Base-by-base conservation (phyloP, 2,797 vertebrate species). In the Sandelia bainsii region DNA sequence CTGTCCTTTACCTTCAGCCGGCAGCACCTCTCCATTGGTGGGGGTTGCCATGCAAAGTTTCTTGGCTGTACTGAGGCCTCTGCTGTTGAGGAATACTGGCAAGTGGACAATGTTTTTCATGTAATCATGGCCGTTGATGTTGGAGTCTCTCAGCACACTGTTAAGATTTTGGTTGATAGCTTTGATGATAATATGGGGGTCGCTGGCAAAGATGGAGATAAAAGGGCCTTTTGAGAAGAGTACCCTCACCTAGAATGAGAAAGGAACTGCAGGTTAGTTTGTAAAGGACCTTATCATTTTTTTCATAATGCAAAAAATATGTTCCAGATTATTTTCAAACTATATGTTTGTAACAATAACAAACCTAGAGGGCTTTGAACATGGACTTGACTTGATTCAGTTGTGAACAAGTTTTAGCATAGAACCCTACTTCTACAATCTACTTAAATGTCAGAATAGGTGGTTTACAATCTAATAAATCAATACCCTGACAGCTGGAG, bases 91-190 rank as follows among this genome's bases (percentile, higher is more conserved):
- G 80, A 99, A 99, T 6, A 99, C 97, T 0, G 98, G 98, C 84
- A 99, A 90, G 95, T 99, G 98, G 40, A 99, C 98, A 8, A 99
- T 99, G 84, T 99, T 99, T 62, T 97, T 93, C 98, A 99, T 99
- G 74, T 99, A 99, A 92, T 99, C 98, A 0, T 99, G 98, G 6
- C 98, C 98, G 1, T 99, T 99, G 89, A 99, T 99, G 91, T 99
- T 99, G 34, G 97, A 99, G 86, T 99, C 98, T 37, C 97, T 95
- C 3, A 99, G 93, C 69, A 99, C 97, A 3, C 97, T 98, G 86
- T 96, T 99, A 56, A 99, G 97, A 93, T 99, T 99, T 92, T 99
- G 98, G 90, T 99, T 99, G 85, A 99, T 98, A 29, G 98, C 98
- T 91, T 99, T 99, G 86, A 99, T 99, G 77, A 99, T 99, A 62